These are phyloP conservation scores for Magallana nippona DNA, from an alignment of 2,888 invertebrate species.

Conservation along the genomic window DNA sequence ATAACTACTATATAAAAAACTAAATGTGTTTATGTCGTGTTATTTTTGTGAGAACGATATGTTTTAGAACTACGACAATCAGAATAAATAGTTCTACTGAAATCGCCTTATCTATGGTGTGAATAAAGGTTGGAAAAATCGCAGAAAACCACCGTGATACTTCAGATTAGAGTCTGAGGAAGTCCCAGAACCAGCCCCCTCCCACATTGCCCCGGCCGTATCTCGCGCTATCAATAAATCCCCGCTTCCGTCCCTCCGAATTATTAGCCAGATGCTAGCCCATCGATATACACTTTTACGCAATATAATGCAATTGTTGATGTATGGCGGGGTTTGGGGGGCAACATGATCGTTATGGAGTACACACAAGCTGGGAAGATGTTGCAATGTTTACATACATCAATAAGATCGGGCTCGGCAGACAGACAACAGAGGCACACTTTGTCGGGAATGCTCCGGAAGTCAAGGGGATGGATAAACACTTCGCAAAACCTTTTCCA, in stretches of 20 bases:
- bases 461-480: not conserved
- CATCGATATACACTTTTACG: constrained; percentile 41
- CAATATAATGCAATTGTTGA: constrained; percentile 36
- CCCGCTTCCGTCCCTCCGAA: not conserved
- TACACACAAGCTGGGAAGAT: constrained; percentile 10
- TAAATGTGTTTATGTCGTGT: no score
- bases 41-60: not conserved
- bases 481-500: no score
- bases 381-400: constrained; percentile 21
- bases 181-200: not conserved
- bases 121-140: not conserved
- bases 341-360: not conserved
- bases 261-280: constrained; percentile 32
- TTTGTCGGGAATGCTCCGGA: not conserved
- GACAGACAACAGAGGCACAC: constrained; percentile 18
- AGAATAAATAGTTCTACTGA: not conserved
- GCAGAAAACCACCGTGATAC: not conserved
- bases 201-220: constrained; percentile 35
- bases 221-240: constrained; percentile 34
- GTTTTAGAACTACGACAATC: not conserved
- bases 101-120: not conserved
- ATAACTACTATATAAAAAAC: no score
- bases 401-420: constrained; percentile 21
- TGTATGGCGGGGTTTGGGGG: constrained; percentile 1
- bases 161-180: not conserved